A percentile compares a stretch with the other conserved stretches of the same genome.
phyloP scores from a whole-genome alignment of 1,140 invertebrate genomes.

The Cyclina sinensis region DNA sequence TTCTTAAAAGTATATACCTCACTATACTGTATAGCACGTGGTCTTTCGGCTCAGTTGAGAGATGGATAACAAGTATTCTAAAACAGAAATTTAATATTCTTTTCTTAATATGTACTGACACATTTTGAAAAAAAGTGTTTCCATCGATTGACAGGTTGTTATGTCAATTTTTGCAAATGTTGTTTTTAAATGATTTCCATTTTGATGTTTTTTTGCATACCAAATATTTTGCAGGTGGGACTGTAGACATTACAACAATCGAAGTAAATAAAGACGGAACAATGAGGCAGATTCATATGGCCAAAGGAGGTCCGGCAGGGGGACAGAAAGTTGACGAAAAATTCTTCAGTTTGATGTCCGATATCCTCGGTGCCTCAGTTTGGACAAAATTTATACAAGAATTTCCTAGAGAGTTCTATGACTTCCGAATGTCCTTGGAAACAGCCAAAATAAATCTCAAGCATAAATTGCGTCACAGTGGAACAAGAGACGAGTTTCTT shows the following conservation, averaged over 20 bases:
- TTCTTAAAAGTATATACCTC: no score
- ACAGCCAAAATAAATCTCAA: conserved; percentile 5
- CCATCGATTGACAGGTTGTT: no score
- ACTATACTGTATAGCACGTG: no score
- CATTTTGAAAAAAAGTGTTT: no score
- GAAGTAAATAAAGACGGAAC: neutral
- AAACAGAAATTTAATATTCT: no score
- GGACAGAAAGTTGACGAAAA: conserved; percentile 30
- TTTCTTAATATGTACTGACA: no score
- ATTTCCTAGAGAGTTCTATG: neutral
- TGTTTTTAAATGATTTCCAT: no score
- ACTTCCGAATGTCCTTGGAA: conserved; percentile 9
- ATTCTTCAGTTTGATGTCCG: neutral
- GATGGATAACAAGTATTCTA: no score
- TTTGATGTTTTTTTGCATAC: no score
- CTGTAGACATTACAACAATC: conserved; percentile 36
- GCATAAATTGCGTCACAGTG: neutral
- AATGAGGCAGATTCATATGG: conserved; percentile 26
- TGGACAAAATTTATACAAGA: neutral
- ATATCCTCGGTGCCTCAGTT: neutral
- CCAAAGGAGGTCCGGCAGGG: neutral
- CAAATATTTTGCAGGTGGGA: neutral
- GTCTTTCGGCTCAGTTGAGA: no score
- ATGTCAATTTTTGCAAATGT: no score
- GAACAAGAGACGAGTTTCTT: conserved; percentile 9